Evolutionary conservation across 1,140 invertebrate genomes (phyloP), one percentile per base, ranked within the genome.

Genomic region (Doryteuthis pealeii): DNA sequence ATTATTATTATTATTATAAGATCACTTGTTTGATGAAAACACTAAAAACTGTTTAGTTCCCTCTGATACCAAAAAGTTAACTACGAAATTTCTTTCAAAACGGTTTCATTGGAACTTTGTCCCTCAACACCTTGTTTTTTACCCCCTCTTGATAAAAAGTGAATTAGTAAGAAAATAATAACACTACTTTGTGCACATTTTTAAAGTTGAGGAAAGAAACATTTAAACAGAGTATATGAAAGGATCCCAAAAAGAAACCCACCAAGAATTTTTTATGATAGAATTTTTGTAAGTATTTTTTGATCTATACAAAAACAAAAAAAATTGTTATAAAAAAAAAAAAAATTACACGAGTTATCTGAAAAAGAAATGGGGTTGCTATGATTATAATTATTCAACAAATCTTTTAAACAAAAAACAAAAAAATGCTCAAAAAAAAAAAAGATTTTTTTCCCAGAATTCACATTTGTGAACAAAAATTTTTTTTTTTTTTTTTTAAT

Each of bases 201-300:
- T 28, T n/a, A n/a, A 62, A 22, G 26, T 22, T n/a, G 18, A 62
- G 6, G 18, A 22, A 62, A n/a, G 5, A 62, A 62, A 62, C 10
- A 26, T n/a, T 4, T 12, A 49, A 49, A 49, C 22, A 22, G 22
- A 49, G 22, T 49, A 49, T 49, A 22, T 49, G 22, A 49, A 49
- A 49, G 12, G 22, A 49, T 12, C 18, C 18, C 18, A 62, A 62
- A 22, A 62, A n/a, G 18, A 22, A 62, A 22, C 54, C 54, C 54
- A 62, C 54, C 54, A 62, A 62, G 35, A 62, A n/a, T 62, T 62
- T 62, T 28, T 62, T 62, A 62, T 62, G 54, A 62, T 62, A 62
- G 54, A 62, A 40, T 40, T 62, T 62, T 62, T 62, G 18, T 62
- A 62, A 62, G 54, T 62, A 62, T 62, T 62, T 62, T 62, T 62